These are phyloP conservation scores for Andrena trimmerana DNA, from an alignment of 2,888 invertebrate genomes.

Conservation along the genomic window DNA sequence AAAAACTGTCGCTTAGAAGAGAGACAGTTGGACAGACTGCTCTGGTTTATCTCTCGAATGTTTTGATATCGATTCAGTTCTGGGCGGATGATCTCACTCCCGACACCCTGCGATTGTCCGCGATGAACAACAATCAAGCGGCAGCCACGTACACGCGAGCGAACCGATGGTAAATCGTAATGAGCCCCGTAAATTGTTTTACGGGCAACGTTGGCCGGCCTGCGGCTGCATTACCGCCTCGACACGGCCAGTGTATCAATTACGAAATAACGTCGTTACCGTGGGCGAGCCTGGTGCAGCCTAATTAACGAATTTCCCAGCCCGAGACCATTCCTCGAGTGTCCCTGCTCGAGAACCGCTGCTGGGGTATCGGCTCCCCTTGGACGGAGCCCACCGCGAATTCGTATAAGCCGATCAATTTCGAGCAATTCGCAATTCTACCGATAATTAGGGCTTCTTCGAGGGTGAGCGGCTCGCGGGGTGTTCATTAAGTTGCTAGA, in stretches of 20 bases:
- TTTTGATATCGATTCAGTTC: background rate
- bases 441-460: conserved; percentile 29
- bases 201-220: conserved; percentile 49
- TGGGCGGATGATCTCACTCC: background rate
- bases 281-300: conserved; percentile 25
- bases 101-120: background rate
- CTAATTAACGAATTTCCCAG: conserved; percentile 63
- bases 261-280: conserved; percentile 64
- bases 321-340: background rate
- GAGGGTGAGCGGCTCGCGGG: background rate
- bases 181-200: conserved; percentile 63
- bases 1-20: background rate
- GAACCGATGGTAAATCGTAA: conserved; percentile 53
- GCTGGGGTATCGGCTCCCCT: background rate
- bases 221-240: conserved; percentile 58
- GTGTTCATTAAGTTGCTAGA: too few relatives aligned
- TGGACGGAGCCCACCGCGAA: too few relatives aligned
- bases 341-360: conserved; percentile 45
- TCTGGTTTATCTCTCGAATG: background rate
- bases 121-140: conserved; percentile 32
- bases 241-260: conserved; percentile 57
- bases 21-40: background rate
- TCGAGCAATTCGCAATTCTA: too few relatives aligned
- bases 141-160: conserved; percentile 21
- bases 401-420: too few relatives aligned